These are phyloP conservation scores for Margarornis squamiger DNA, from an alignment of 2,797 vertebrate species.

Conservation along the genomic window DNA sequence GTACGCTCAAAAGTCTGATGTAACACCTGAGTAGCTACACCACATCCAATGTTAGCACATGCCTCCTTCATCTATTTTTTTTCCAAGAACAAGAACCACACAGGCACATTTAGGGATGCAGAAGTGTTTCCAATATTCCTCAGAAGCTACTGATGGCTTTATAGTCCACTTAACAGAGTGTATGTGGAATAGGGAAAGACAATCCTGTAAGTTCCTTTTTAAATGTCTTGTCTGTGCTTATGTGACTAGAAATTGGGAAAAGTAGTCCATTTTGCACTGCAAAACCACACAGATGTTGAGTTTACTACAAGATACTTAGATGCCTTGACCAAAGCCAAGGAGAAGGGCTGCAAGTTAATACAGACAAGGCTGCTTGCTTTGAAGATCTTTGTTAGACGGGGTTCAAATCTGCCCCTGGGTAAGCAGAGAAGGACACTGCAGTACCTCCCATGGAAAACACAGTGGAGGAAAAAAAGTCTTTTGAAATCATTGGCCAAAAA, in stretches of 20 bases:
- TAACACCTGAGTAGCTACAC: neutral
- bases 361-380: neutral
- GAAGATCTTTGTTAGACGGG: neutral
- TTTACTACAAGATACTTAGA: neutral
- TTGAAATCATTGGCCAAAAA: neutral
- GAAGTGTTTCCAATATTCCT: neutral
- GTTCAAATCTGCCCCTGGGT: neutral
- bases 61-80: neutral
- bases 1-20: neutral
- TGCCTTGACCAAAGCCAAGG: neutral
- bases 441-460: neutral
- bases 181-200: neutral
- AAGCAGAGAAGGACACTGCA: neutral
- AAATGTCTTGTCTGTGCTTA: neutral
- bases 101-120: neutral
- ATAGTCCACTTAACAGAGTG: neutral
- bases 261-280: neutral
- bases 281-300: neutral
- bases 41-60: neutral
- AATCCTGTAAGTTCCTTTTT: neutral
- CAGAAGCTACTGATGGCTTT: neutral
- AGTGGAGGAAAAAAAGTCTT: neutral
- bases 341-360: neutral
- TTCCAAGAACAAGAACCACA: neutral
- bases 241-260: neutral